Conservation (phyloP, 1,140 invertebrate genomes). For the Drosophila takahashii region DNA sequence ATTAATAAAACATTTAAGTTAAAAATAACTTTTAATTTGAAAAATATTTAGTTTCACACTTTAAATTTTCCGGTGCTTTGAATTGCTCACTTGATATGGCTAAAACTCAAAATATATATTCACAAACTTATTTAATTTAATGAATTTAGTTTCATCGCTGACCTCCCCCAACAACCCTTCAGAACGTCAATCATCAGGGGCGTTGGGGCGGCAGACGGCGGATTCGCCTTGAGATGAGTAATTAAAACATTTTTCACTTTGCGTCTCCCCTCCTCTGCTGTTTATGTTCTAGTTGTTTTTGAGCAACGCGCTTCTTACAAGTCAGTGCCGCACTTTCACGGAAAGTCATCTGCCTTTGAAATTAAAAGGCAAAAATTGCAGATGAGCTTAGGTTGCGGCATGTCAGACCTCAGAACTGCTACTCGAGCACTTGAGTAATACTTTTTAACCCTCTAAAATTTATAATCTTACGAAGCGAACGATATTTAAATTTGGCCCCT, state of each 20-base stretch:
- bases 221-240: slow-evolving; percentile 70
- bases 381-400: slow-evolving; percentile 23
- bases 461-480: neutral
- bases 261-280: slow-evolving; percentile 48
- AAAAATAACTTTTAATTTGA: no score
- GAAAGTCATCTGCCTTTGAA: slow-evolving; percentile 51
- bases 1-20: no score
- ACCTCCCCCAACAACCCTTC: neutral
- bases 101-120: neutral
- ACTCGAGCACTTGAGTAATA: neutral
- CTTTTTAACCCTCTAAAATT: neutral
- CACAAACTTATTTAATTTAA: slow-evolving; percentile 1
- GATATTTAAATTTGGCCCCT: slow-evolving; percentile 7
- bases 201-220: slow-evolving; percentile 7
- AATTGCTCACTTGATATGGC: neutral
- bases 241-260: slow-evolving; percentile 83
- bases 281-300: slow-evolving; percentile 44
- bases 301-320: slow-evolving; percentile 54
- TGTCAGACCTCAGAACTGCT: slow-evolving; percentile 2
- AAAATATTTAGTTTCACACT: no score
- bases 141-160: neutral
- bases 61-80: no score
- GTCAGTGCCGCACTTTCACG: slow-evolving; percentile 56
- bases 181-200: slow-evolving; percentile 16
- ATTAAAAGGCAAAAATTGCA: slow-evolving; percentile 61